Evolutionary conservation across 2,113 vertebrate species (phyloP).

Genomic region (Lasiurus borealis): DNA sequence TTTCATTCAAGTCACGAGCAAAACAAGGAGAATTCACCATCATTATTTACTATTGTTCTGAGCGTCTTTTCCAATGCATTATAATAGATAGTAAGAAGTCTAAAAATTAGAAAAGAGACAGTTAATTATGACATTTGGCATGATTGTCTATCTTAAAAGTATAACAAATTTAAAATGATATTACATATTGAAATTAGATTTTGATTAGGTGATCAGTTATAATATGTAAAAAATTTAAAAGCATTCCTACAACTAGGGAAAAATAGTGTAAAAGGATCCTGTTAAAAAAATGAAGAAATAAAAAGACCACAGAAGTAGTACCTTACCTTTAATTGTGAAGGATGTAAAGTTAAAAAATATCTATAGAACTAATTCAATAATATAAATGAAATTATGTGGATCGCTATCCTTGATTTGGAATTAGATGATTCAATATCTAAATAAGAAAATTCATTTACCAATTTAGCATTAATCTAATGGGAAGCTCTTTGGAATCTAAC

Average conservation of each 20-base stretch:
- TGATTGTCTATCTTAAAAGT: not conserved
- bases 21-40: not conserved
- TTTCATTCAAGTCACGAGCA: not conserved
- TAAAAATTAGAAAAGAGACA: not conserved
- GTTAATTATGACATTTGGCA: not conserved
- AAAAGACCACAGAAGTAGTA: not conserved
- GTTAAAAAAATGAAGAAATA: not conserved
- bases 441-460: not conserved
- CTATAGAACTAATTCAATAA: not conserved
- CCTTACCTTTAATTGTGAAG: not conserved
- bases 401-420: not conserved
- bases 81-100: not conserved
- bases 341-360: not conserved
- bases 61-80: not conserved
- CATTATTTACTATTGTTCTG: not conserved
- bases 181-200: not conserved
- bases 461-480: not conserved
- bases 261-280: not conserved
- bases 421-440: conserved; percentile 3
- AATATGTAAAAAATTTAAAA: not conserved
- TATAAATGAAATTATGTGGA: not conserved
- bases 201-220: not conserved
- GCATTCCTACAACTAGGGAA: not conserved
- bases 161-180: not conserved
- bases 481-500: not conserved